A percentile compares a stretch with the other conserved stretches of the same genome.
phyloP scores from a whole-genome alignment of 1,140 invertebrate species.

The Panagrolaimus sp. region DNA sequence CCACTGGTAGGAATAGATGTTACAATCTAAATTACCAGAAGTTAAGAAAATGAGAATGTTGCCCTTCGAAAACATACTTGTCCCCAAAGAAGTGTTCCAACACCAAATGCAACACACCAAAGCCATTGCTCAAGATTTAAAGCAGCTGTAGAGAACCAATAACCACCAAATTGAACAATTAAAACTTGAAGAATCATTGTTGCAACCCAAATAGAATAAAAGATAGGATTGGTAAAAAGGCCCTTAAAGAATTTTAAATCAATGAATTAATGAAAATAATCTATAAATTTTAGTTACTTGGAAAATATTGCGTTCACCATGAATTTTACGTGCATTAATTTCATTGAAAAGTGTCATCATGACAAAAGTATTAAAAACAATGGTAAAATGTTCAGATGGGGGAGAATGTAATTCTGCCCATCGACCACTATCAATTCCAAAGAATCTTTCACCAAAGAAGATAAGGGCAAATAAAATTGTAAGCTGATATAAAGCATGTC shows the following conservation, averaged over 20 bases:
- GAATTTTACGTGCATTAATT: constrained; percentile 98
- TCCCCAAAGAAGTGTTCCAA: constrained; percentile 91
- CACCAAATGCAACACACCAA: constrained; percentile 95
- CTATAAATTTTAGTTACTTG: constrained; percentile 37
- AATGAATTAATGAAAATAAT: background rate
- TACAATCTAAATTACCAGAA: constrained; percentile 64
- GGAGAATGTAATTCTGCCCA: constrained; percentile 69
- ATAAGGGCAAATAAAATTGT: constrained; percentile 86
- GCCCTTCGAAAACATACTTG: constrained; percentile 66
- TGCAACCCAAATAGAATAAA: constrained; percentile 92
- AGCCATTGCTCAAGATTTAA: constrained; percentile 91
- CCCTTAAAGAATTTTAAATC: constrained; percentile 65
- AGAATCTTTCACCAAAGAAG: constrained; percentile 74
- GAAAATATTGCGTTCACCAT: constrained; percentile 96
- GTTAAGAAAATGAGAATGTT: too few relatives aligned
- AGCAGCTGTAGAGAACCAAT: constrained; percentile 86
- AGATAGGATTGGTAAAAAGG: constrained; percentile 94
- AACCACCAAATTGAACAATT: constrained; percentile 92
- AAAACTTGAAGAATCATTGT: constrained; percentile 87
- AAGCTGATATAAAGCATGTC: constrained; percentile 92
- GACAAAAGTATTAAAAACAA: constrained; percentile 99
- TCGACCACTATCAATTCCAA: constrained; percentile 85
- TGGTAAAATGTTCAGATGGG: constrained; percentile 91
- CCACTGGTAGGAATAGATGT: constrained; percentile 89
- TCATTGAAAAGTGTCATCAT: constrained; percentile 99